These are phyloP conservation scores for Scrobipalpa costella DNA, from an alignment of 2,888 invertebrate genomes.

Conservation along the genomic window DNA sequence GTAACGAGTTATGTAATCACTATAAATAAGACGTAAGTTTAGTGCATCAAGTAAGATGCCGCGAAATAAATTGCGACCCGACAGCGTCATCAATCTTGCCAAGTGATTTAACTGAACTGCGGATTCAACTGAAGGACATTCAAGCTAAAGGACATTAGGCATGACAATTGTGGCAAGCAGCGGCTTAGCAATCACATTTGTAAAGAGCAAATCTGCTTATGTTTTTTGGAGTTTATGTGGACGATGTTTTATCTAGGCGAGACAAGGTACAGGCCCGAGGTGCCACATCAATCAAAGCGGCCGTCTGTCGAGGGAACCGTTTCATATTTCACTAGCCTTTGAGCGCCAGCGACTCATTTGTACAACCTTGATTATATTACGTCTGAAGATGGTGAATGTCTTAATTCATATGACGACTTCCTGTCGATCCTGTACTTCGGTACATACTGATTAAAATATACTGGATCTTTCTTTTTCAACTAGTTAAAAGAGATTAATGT, in stretches of 20 bases:
- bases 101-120: conserved; percentile 44
- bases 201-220: conserved; percentile 32
- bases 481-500: conserved; percentile 73
- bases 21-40: conserved; percentile 54
- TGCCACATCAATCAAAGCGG: conserved; percentile 67
- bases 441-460: conserved; percentile 32
- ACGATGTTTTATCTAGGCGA: conserved; percentile 17
- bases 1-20: conserved; percentile 52
- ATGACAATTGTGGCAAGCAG: conserved; percentile 39
- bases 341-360: conserved; percentile 65
- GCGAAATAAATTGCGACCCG: conserved; percentile 49
- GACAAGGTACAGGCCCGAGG: conserved; percentile 37
- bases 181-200: conserved; percentile 44
- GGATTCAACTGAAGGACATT: conserved; percentile 37
- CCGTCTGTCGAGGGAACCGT: conserved; percentile 47
- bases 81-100: conserved; percentile 40
- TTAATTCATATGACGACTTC: conserved; percentile 73
- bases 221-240: not conserved
- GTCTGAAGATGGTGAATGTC: conserved; percentile 69
- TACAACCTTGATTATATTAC: conserved; percentile 67
- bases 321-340: conserved; percentile 68
- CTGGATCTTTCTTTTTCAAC: conserved; percentile 58
- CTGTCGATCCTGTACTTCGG: conserved; percentile 51
- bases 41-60: conserved; percentile 35
- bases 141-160: conserved; percentile 40